Evolutionary conservation across 1,140 invertebrate genomes (phyloP), one percentile per base, ranked within the genome.

Genomic region (Nasonia longicornis): DNA sequence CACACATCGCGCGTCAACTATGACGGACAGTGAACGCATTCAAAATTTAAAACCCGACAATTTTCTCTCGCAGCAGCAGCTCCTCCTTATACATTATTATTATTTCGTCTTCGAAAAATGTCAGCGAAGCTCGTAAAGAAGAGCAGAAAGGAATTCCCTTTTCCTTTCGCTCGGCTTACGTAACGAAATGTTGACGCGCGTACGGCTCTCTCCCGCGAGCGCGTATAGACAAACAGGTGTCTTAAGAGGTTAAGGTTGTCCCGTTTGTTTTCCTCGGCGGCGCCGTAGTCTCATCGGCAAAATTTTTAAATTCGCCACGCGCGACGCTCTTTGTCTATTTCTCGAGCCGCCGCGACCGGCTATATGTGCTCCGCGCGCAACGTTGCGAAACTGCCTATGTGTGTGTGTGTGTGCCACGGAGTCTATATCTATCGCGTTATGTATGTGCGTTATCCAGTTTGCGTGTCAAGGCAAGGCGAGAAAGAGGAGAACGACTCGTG

Each of bases 221-320:
- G 20, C 35, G 45, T 20, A 45, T 42, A 29, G 45, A 71, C 64
- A 71, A 71, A 52, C 67, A 81, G 80, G 75, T 72, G 35, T 38
- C 74, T 72, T 77, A 77, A 26, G 80, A 78, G 80, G 80, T 77
- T 82, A 82, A 82, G 80, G 80, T 78, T 75, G 80, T n/a, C 12
- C 20, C 69, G 75, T 82, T 77, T 78, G 69, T 82, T 77, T 78
- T 66, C 70, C 75, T 42, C 74, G 20, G n/a, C 48, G 11, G 2
- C 72, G n/a, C 26, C 58, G 42, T 42, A 20, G 48, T 35, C 45
- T 26, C 64, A 58, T 75, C 72, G 79, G 3, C 72, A 26, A 72
- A 26, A 69, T 38, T 67, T 71, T 71, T 42, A 42, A 77, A 67
- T 77, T 69, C 66, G 45, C 26, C 22, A 26, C 74, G 64, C 64